Conservation (phyloP, 2,797 vertebrate species). For the Rhabdomys pumilio region DNA sequence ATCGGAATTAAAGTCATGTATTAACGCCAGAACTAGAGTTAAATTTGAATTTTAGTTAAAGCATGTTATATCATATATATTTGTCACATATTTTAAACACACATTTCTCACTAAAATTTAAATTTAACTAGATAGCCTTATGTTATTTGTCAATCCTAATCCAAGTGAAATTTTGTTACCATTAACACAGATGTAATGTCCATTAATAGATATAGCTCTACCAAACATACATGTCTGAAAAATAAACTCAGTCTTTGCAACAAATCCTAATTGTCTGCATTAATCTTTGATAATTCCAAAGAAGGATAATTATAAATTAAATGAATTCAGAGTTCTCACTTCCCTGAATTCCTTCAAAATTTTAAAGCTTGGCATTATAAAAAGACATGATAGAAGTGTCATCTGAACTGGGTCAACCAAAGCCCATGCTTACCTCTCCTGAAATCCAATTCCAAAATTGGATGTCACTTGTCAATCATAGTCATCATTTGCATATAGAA, state of each 20-base stretch:
- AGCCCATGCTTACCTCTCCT: not conserved
- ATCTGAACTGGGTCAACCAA: not conserved
- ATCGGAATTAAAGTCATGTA: not conserved
- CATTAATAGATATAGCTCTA: not conserved
- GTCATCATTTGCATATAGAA: not conserved
- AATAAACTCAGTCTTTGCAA: not conserved
- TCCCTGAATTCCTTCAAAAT: not conserved
- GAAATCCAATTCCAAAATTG: not conserved
- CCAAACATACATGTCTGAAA: not conserved
- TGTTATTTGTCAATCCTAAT: not conserved
- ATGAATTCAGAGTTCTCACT: not conserved
- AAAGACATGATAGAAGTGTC: not conserved
- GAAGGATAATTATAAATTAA: not conserved
- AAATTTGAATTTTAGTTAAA: not conserved
- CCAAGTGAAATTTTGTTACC: not conserved
- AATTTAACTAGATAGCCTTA: not conserved
- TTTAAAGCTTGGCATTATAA: not conserved
- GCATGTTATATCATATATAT: not conserved
- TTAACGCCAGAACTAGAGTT: not conserved
- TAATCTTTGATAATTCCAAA: not conserved
- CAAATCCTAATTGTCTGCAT: not conserved
- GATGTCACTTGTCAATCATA: not conserved
- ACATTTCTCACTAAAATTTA: not conserved
- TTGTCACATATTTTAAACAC: not conserved
- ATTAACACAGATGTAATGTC: not conserved